Evolutionary conservation across 2,888 invertebrate species (phyloP).

Genomic region (Panorpa germanica): DNA sequence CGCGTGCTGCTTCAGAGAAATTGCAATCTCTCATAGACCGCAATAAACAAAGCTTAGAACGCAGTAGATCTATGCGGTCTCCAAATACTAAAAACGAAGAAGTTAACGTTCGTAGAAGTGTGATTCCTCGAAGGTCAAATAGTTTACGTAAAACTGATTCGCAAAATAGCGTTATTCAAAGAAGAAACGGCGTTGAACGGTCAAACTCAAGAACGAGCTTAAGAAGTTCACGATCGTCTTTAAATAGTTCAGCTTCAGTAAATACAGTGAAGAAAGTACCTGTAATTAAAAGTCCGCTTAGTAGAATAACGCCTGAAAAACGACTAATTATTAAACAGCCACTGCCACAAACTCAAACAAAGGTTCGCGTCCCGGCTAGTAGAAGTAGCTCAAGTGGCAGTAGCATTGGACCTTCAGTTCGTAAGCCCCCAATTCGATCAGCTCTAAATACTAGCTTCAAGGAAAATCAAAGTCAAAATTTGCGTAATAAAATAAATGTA

Average conservation of each 20-base stretch:
- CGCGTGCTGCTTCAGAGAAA: slow-evolving; percentile 10
- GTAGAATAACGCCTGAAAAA: slow-evolving; percentile 14
- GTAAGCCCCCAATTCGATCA: slow-evolving; percentile 15
- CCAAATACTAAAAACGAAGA: slow-evolving; percentile 11
- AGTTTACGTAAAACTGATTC: slow-evolving; percentile 23
- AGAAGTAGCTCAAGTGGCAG: slow-evolving; percentile 38
- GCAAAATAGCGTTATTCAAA: slow-evolving; percentile 15
- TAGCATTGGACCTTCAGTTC: slow-evolving; percentile 29
- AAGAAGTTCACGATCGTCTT: slow-evolving; percentile 63
- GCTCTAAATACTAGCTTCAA: slow-evolving; percentile 26
- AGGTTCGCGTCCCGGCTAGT: slow-evolving; percentile 30
- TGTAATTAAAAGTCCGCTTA: slow-evolving; percentile 8
- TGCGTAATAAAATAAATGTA: slow-evolving; percentile 23
- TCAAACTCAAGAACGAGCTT: slow-evolving; percentile 63
- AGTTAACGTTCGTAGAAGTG: slow-evolving; percentile 17
- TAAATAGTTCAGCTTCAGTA: slow-evolving; percentile 61
- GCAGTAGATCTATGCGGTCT: slow-evolving; percentile 14
- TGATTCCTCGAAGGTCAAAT: slow-evolving; percentile 22
- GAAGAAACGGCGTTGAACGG: slow-evolving; percentile 42
- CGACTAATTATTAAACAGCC: slow-evolving; percentile 22
- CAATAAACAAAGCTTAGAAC: slow-evolving; percentile 16
- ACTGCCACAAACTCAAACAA: slow-evolving; percentile 16
- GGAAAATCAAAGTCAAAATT: slow-evolving; percentile 20
- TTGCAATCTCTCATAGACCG: slow-evolving; percentile 17
- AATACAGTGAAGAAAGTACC: slow-evolving; percentile 59